Evolutionary conservation across 2,797 vertebrate species (phyloP), one percentile per base, ranked within the genome.

Genomic region (Sandelia bainsii): DNA sequence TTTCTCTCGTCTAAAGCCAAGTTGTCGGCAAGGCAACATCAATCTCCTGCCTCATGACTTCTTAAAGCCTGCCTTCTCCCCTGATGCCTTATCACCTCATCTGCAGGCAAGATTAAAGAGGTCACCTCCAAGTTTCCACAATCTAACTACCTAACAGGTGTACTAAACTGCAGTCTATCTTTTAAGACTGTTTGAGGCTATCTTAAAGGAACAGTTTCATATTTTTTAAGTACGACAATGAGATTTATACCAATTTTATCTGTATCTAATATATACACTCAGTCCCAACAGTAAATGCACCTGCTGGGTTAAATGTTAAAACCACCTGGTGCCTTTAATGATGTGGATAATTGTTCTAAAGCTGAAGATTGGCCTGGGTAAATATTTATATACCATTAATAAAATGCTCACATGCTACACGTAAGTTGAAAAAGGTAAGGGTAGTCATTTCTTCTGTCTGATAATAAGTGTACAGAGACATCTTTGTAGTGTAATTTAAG

Each of bases 71-170:
- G 70, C 77, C 81, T 84, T 86, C 89, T 90, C 87, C 83, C 89
- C 87, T 79, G 83, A 90, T 88, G 86, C 87, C 88, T 91, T 91
- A 93, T 91, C 88, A 86, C 89, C 91, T 92, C 88, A 93, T 93
- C 93, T 92, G 87, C 84, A 88, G 89, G 90, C 88, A 81, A 91
- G 91, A 95, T 94, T 93, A 92, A 90, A 93, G 88, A 87, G 91
- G 90, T 93, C 91, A 94, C 91, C 91, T 93, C 87, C 73, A 92
- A 90, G 75, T 91, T 92, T 78, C 73, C 53, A 80, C 83, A 85
- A 82, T 88, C 77, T 77, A 82, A 87, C 84, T 77, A 83, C 75
- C 68, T 83, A 89, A 92, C 80, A 91, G 76, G 89, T 90, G 80
- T 77, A 80, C 80, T 67, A 77, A 84, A 85, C 60, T 81, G 71